Evolutionary conservation across 2,113 vertebrate genomes (phyloP), one percentile per base, ranked within the genome.

Genomic region (Pelodiscus sinensis): DNA sequence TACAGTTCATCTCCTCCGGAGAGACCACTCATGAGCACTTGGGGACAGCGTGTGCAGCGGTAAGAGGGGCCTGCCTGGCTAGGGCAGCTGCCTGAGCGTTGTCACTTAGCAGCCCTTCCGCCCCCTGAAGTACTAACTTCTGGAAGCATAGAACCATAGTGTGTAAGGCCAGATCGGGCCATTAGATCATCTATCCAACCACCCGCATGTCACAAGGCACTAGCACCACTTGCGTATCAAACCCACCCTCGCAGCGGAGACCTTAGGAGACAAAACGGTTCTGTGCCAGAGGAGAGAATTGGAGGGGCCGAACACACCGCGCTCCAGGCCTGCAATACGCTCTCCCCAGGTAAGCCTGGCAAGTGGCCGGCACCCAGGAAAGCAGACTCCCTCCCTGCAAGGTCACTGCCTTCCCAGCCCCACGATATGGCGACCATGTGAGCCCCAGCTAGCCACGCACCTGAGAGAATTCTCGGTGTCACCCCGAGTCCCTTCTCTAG

Each of bases 1-100:
- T 99, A 97, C 0, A 9, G 73, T 51, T 79, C 51, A 71, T 35
- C 38, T 24, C 38, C 2, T 21, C 3, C 11, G 44, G 25, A 55
- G 78, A 50, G 52, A 27, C 50, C 52, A 29, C 29, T 12, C 52
- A 14, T 51, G 44, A 80, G 25, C 13, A 55, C 24, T 80, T 4
- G 7, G 31, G 44, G 44, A 80, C 18, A 31, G 31, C n/a, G 11
- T 29, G 5, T 50, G 78, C 2, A 0, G 1, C 54, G 52, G 5
- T 12, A 27, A 3, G 0, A 0, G 8, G 24, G 52, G 31, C n/a
- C 38, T 0, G 1, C 57, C 18, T 38, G 55, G 24, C 81, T 58
- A 57, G 81, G 81, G 9, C 12, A 14, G 31, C 50, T 21, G n/a
- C 9, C 2, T 2, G 5, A 11, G 5, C 6, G 50, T 31, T 15